Base-by-base conservation (phyloP, 2,888 invertebrate species). In the Caenorhabditis angaria region DNA sequence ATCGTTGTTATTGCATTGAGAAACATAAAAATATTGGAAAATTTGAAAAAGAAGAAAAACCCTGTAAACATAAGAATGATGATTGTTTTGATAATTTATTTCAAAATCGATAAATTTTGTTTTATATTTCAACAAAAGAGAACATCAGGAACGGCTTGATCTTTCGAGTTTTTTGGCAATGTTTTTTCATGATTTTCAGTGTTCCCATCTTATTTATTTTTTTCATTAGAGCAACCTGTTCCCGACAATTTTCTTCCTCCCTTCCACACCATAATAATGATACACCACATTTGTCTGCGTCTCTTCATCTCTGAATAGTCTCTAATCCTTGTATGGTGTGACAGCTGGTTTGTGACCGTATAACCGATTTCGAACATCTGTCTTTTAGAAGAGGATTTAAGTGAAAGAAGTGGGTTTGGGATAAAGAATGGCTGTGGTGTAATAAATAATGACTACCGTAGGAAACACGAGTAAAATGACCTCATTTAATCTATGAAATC, bases 331-430 rank as follows among this genome's bases (percentile, higher is more conserved):
- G 41, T 6, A 14, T 14, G 41, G 10, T 14, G 41, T 41, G 41
- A 41, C 41, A 41, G 41, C 41, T 41, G 41, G 41, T 41, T 41
- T 41, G 41, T 41, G 41, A 41, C 41, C 41, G 41, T 32, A 32
- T 32, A 32, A 32, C 14, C 18, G 18, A 12, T 41, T 41, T 12
- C 2, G 14, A 14, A 41, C 41, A 41, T 41, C 41, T 41, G 41
- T 41, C 41, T 41, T 41, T 41, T 41, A 18, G 18, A 18, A 41
- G 41, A 41, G 41, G 41, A 41, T 41, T 41, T 41, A 41, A 41
- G 41, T 41, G 41, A 41, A 41, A 41, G 41, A 41, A 41, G 14
- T 18, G 41, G 41, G 10, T 10, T 32, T 8, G 32, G 5, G 10
- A 10, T 5, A 8, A 8, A 32, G 32, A 32, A 32, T 32, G n/a